phyloP scores from a whole-genome alignment of 2,797 vertebrate species.

The Molothrus aeneus region DNA sequence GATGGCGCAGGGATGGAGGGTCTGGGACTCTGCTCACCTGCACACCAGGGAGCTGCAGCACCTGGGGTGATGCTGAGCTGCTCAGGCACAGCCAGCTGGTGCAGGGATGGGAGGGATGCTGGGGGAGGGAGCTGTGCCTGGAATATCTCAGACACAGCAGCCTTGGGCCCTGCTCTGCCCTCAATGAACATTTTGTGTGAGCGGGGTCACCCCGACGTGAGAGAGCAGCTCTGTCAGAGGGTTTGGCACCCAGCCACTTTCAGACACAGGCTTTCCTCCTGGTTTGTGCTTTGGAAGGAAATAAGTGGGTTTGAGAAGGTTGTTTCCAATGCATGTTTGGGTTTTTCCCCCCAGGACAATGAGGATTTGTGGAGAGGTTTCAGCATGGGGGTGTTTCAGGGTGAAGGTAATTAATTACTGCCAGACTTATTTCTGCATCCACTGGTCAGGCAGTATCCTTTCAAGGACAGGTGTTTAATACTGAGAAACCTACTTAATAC shows the following conservation, averaged over 20 bases:
- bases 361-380: not conserved
- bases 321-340: not conserved
- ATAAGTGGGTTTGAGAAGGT: not conserved
- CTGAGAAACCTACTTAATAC: not conserved
- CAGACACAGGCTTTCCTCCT: not conserved
- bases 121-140: not conserved
- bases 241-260: slow-evolving; percentile 1
- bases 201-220: not conserved
- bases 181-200: slow-evolving; percentile 46
- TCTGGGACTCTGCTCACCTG: not conserved
- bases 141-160: slow-evolving; percentile 51
- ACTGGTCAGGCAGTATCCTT: not conserved
- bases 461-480: slow-evolving; percentile 37
- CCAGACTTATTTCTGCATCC: not conserved
- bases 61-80: not conserved
- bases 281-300: not conserved
- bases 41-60: not conserved
- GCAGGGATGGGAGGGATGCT: not conserved
- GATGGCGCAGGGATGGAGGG: not conserved
- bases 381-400: not conserved
- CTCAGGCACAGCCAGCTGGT: not conserved
- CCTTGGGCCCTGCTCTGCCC: not conserved
- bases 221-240: not conserved
- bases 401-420: not conserved
- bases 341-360: fast-evolving